Evolutionary conservation across 2,113 vertebrate species (phyloP).

Genomic region (Tetrao urogallus): DNA sequence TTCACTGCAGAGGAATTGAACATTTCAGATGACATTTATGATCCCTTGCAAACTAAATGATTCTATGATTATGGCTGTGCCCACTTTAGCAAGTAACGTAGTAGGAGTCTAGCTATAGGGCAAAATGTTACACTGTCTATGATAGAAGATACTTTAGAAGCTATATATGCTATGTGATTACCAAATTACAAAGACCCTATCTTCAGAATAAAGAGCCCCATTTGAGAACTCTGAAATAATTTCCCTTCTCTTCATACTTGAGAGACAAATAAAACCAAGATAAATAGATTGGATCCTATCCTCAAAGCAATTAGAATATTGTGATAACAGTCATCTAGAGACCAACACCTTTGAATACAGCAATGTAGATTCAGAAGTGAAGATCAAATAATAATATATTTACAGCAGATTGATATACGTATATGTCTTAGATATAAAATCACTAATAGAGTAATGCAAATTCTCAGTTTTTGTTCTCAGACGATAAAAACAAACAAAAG

Average conservation of each 20-base stretch:
- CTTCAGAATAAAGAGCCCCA: not conserved
- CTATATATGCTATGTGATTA: not conserved
- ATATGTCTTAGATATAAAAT: not conserved
- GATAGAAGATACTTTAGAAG: not conserved
- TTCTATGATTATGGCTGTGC: not conserved
- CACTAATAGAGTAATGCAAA: not conserved
- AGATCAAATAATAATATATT: not conserved
- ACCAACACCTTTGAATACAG: not conserved
- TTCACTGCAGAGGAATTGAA: no score
- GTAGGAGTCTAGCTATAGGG: not conserved
- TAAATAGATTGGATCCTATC: not conserved
- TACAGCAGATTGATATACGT: not conserved
- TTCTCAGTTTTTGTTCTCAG: not conserved
- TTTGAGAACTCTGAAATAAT: not conserved
- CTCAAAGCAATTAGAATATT: not conserved
- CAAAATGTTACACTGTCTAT: not conserved
- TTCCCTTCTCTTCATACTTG: not conserved
- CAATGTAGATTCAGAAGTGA: not conserved
- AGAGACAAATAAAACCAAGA: not conserved
- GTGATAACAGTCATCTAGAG: not conserved
- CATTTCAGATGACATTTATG: no score
- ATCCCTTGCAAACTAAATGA: no score
- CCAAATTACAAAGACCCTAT: not conserved
- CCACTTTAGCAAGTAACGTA: not conserved
- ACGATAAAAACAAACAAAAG: not conserved